Base-by-base conservation (phyloP, 2,888 invertebrate genomes). In the Nymphalis urticae region DNA sequence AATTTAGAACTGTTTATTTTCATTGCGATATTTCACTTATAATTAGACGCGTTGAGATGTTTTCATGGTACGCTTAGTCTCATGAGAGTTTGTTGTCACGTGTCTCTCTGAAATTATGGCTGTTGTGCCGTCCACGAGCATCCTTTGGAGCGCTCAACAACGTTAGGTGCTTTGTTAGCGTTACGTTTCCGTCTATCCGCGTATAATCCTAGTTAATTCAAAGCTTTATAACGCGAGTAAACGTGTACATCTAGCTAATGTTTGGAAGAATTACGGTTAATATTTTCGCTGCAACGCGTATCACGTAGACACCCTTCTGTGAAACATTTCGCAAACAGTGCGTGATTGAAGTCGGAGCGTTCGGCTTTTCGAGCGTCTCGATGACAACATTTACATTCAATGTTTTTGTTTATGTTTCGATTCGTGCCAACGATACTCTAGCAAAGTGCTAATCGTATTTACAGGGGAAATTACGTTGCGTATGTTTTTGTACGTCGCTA, bases 261-360 rank as follows among this genome's bases (percentile, higher is more conserved):
- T 61, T 65, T 56, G 65, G 64, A 62, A 63, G 66, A 66, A 63
- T 64, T 69, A 66, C 64, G 56, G 58, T 75, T 80, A 80, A 82
- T 85, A 80, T 80, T 79, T 79, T 76, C 75, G 73, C 73, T 61
- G 68, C 73, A 76, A 69, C 72, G 72, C 72, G 68, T 72, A 77
- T 77, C 78, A 80, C 81, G 67, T 67, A 65, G 70, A 60, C 74
- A 75, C 79, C 78, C 78, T 76, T 75, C 77, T 77, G 76, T 72
- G 73, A 75, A 77, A 74, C 71, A 75, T 72, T 81, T 72, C 59
- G 80, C 79, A 86, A 89, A 86, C 85, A 85, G 77, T 81, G 83
- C 85, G 84, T 86, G 86, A 82, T 84, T 74, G 73, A 76, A 75
- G 79, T 59, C 65, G 68, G 60, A 68, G 71, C 73, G 68, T 69